A percentile compares a stretch with the other conserved stretches of the same genome.
These are phyloP conservation scores for Elephantulus edwardii DNA, from an alignment of 2,113 vertebrate genomes.

Conservation along the genomic window DNA sequence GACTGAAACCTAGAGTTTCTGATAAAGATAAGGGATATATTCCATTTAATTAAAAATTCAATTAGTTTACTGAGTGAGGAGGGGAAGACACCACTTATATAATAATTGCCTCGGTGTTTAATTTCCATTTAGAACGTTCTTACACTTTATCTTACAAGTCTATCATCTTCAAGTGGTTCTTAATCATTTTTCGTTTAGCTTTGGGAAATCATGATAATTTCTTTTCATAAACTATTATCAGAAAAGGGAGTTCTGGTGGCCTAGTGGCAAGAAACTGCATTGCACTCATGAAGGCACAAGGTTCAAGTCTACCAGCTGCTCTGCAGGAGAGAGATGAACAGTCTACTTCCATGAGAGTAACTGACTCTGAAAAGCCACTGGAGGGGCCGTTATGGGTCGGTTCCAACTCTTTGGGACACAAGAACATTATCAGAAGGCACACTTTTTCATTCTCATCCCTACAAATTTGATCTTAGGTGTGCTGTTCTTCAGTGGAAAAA, in stretches of 20 bases:
- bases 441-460: too few relatives aligned
- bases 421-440: too few relatives aligned
- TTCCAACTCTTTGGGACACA: too few relatives aligned
- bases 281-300: too few relatives aligned
- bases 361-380: too few relatives aligned
- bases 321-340: too few relatives aligned
- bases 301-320: too few relatives aligned
- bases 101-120: background rate
- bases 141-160: background rate
- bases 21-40: background rate
- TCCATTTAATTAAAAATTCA: slow-evolving; percentile 9
- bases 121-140: background rate
- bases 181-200: background rate
- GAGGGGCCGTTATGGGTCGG: too few relatives aligned
- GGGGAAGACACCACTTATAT: background rate
- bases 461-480: background rate
- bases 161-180: background rate
- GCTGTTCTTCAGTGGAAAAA: background rate
- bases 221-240: background rate
- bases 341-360: too few relatives aligned
- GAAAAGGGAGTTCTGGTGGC: background rate
- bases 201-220: slow-evolving; percentile 14
- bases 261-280: too few relatives aligned
- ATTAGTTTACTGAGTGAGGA: background rate
- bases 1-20: background rate